Percentiles rank a stretch among this genome's conserved stretches.
Conservation (phyloP, 2,797 vertebrate genomes). For the Macrochelys suwanniensis region DNA sequence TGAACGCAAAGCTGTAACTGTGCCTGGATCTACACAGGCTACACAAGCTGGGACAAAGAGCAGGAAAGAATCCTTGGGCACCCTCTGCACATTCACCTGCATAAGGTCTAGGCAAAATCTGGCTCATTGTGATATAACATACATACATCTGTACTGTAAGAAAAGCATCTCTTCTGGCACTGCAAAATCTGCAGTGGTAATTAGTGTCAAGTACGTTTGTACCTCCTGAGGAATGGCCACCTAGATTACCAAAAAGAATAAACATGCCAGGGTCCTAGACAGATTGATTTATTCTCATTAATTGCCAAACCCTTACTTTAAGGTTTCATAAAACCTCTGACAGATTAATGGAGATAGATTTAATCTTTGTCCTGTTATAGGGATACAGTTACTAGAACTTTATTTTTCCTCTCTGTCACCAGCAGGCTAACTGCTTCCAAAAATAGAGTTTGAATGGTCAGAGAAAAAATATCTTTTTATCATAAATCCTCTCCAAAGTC, state of each 20-base stretch:
- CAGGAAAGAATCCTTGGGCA: background rate
- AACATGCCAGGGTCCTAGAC: background rate
- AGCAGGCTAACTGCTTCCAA: background rate
- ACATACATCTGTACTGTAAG: background rate
- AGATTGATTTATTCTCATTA: background rate
- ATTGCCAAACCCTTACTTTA: background rate
- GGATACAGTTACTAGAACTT: background rate
- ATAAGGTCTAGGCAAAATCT: conserved; percentile 16
- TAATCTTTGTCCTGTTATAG: rapidly evolving
- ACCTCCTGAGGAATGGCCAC: background rate
- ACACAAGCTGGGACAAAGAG: background rate
- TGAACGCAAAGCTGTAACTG: conserved; percentile 24
- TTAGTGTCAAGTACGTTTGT: conserved; percentile 12
- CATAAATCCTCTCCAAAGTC: background rate
- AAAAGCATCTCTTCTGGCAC: background rate
- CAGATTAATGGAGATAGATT: background rate
- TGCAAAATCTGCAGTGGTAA: conserved; percentile 11
- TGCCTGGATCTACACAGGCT: background rate
- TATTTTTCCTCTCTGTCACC: background rate
- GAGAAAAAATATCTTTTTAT: background rate
- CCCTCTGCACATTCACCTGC: conserved; percentile 36
- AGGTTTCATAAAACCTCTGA: background rate
- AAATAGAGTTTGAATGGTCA: background rate
- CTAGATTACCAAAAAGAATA: background rate
- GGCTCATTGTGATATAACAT: conserved; percentile 19